phyloP scores from a whole-genome alignment of 2,797 vertebrate genomes.

The Enteromius argenteus region DNA sequence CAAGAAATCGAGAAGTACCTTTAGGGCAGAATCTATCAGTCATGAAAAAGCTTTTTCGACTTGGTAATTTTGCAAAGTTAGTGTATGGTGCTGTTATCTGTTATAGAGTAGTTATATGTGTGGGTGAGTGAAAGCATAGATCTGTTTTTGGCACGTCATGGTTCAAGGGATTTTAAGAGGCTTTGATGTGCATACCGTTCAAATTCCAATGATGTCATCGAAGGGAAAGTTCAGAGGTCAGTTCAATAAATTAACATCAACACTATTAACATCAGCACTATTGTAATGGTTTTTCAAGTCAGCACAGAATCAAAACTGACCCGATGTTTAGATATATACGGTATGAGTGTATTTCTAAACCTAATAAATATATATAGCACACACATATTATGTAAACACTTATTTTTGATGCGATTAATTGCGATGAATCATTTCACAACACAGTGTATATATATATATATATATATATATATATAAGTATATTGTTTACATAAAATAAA shows the following conservation, averaged over 20 bases:
- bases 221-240: constrained; percentile 25
- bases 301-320: background rate
- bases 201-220: constrained; percentile 8
- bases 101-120: constrained; percentile 3
- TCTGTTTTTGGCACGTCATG: background rate
- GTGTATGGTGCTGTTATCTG: background rate
- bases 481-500: background rate
- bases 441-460: too few species aligned
- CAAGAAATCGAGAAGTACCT: background rate
- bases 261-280: background rate
- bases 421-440: too few species aligned
- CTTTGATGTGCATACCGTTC: constrained; percentile 12
- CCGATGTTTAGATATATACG: background rate
- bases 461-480: too few species aligned
- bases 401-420: too few species aligned
- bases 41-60: background rate
- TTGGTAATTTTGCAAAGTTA: background rate
- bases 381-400: too few species aligned
- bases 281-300: background rate
- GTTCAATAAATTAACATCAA: constrained; percentile 48
- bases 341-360: too few species aligned
- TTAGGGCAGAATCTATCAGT: background rate
- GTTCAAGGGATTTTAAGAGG: constrained; percentile 9
- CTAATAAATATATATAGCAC: too few species aligned
- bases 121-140: background rate